Evolutionary conservation across 2,888 invertebrate species (phyloP).

Genomic region (Lepidocyrtinus sp.): DNA sequence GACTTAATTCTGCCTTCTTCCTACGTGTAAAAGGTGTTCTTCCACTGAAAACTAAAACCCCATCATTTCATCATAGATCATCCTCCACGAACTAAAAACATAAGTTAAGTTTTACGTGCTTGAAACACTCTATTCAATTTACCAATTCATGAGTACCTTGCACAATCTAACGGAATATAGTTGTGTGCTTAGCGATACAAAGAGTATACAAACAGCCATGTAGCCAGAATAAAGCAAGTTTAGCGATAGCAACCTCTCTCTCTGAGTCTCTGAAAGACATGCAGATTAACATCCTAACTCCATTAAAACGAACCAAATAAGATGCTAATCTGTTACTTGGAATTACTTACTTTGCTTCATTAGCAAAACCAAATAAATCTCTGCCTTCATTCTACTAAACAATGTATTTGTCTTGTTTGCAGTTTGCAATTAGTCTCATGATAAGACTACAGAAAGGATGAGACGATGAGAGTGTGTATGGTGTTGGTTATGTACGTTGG

Average conservation of each 20-base stretch:
- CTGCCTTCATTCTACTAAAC: no score
- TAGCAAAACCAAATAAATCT: not conserved
- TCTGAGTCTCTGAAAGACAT: no score
- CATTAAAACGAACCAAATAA: not conserved
- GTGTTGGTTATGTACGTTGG: not conserved
- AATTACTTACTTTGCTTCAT: not conserved
- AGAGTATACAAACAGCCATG: not conserved
- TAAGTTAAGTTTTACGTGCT: no score
- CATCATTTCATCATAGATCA: not conserved
- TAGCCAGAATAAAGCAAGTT: no score
- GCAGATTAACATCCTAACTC: slow-evolving; percentile 13
- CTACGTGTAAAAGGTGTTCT: not conserved
- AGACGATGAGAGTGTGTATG: not conserved
- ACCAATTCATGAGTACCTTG: no score
- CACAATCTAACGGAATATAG: no score
- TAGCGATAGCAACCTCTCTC: no score
- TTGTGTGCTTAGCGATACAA: not conserved
- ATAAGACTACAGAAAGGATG: not conserved
- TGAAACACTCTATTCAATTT: no score
- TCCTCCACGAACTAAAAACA: no score
- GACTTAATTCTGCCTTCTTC: slow-evolving; percentile 5
- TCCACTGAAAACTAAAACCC: not conserved
- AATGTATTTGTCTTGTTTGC: no score
- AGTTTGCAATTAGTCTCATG: not conserved
- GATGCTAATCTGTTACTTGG: not conserved